Evolutionary conservation across 2,888 invertebrate genomes (phyloP).

Genomic region (Corythucha ciliata): DNA sequence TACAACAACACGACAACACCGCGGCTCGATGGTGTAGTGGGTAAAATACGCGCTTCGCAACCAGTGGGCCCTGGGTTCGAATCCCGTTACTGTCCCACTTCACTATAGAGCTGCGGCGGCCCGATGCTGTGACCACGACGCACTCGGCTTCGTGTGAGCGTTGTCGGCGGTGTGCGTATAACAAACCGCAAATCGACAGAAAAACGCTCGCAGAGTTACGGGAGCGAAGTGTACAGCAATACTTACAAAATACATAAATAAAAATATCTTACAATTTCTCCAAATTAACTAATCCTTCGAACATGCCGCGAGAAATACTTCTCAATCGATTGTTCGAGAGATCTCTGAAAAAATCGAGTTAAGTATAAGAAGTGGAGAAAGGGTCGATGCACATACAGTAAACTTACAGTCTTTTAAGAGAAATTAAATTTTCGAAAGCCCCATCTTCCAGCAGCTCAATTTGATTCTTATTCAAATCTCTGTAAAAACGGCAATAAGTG

Average conservation of each 20-base stretch:
- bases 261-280: slow-evolving; percentile 51
- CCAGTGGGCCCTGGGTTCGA: too few relatives aligned
- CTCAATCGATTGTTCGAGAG: slow-evolving; percentile 61
- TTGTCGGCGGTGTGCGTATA: too few relatives aligned
- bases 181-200: too few relatives aligned
- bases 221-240: too few relatives aligned
- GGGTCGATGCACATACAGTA: slow-evolving; percentile 41
- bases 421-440: slow-evolving; percentile 63
- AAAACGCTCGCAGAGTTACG: too few relatives aligned
- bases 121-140: too few relatives aligned
- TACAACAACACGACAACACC: too few relatives aligned
- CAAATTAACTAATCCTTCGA: slow-evolving; percentile 56
- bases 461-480: slow-evolving; percentile 68
- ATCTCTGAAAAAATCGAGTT: slow-evolving; percentile 42
- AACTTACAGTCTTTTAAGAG: slow-evolving; percentile 53
- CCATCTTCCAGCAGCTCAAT: slow-evolving; percentile 62
- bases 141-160: too few relatives aligned
- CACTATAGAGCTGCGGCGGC: too few relatives aligned
- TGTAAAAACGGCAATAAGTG: slow-evolving; percentile 29
- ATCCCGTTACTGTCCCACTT: too few relatives aligned
- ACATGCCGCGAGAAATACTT: slow-evolving; percentile 57
- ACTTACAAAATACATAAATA: slow-evolving; percentile 48
- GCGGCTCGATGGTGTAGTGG: too few relatives aligned
- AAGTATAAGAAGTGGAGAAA: slow-evolving; percentile 9
- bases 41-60: too few relatives aligned